Conservation (phyloP, 2,888 invertebrate species). For the Apeira syringaria region DNA sequence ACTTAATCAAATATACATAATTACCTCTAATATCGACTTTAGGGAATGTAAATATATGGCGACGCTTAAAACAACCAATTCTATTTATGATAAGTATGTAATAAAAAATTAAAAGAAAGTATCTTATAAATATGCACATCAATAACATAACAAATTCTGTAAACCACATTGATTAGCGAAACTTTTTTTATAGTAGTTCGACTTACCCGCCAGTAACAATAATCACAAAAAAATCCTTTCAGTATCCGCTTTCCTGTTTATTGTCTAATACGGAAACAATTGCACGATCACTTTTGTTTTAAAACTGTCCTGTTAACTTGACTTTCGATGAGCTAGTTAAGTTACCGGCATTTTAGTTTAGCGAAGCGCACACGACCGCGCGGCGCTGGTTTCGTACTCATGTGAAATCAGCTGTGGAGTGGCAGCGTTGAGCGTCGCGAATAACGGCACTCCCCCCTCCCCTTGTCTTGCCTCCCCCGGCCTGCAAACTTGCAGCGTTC, state of each 20-base stretch:
- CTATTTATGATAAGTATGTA: too few relatives aligned
- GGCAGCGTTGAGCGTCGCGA: constrained; percentile 31
- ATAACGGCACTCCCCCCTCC: constrained; percentile 50
- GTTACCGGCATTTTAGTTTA: constrained; percentile 61
- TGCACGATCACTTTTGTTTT: constrained; percentile 53
- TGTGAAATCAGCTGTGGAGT: constrained; percentile 80
- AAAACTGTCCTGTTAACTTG: constrained; percentile 29
- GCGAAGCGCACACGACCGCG: constrained; percentile 51
- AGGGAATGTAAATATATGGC: too few relatives aligned
- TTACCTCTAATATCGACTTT: too few relatives aligned
- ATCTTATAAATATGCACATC: background rate
- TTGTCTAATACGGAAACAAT: constrained; percentile 36
- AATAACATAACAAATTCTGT: constrained; percentile 1
- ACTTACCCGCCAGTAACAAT: constrained; percentile 48
- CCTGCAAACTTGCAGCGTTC: constrained; percentile 50
- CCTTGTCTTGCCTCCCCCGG: constrained; percentile 38
- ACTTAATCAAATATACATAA: too few relatives aligned
- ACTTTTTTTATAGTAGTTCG: too few relatives aligned
- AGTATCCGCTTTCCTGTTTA: constrained; percentile 32
- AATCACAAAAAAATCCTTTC: constrained; percentile 27
- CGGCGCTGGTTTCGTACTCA: constrained; percentile 53
- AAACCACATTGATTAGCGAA: constrained; percentile 7
- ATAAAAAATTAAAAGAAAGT: background rate
- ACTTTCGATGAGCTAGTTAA: constrained; percentile 32
- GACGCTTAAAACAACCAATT: too few relatives aligned